Percentiles rank a stretch among this genome's conserved stretches.
Conservation (phyloP, 2,888 invertebrate species). For the Labia minor region DNA sequence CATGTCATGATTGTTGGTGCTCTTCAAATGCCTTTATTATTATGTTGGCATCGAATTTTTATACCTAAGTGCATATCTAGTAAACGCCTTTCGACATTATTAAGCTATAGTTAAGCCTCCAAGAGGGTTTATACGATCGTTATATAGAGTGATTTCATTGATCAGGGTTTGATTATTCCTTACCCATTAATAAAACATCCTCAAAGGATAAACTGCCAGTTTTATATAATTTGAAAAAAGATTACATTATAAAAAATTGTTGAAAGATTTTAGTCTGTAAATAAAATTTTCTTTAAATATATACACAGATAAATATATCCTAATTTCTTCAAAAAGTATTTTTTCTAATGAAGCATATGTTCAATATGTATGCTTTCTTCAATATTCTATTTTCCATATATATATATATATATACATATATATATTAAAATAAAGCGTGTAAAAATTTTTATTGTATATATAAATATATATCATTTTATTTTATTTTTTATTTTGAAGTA, state of each 20-base stretch:
- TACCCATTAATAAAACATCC: not conserved
- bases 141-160: not conserved
- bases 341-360: not conserved
- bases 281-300: not conserved
- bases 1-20: not conserved
- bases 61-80: not conserved
- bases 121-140: not conserved
- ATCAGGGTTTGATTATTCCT: not conserved
- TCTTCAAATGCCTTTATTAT: not conserved
- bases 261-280: slow-evolving; percentile 13
- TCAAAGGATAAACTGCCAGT: not conserved
- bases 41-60: not conserved
- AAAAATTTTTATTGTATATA: slow-evolving; percentile 1
- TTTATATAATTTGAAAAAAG: not conserved
- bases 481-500: not conserved
- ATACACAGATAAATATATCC: not conserved
- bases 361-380: not conserved
- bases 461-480: too few relatives aligned
- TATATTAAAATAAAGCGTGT: not conserved
- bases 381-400: slow-evolving; percentile 5
- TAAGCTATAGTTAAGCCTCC: not conserved
- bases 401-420: not conserved
- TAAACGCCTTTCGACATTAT: not conserved
- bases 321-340: not conserved
- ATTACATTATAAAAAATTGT: not conserved